Evolutionary conservation across 2,888 invertebrate genomes (phyloP).

Genomic region (Euclidia mi): DNA sequence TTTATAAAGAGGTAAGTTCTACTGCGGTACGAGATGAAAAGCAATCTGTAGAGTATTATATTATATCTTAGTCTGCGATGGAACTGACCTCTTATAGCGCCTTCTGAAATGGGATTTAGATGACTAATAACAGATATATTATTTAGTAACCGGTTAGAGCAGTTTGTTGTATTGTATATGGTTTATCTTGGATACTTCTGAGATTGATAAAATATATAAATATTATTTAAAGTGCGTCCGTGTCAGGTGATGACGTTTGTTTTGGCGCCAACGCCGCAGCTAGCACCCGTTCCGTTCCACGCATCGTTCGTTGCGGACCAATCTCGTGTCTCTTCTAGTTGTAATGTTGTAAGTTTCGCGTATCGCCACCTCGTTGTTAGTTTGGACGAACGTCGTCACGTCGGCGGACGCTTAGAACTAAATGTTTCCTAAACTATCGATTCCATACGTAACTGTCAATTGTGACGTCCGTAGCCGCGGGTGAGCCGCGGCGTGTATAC

Average conservation of each 20-base stretch:
- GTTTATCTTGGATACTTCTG: constrained; percentile 2
- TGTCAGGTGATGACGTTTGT: constrained; percentile 13
- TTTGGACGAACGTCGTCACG: constrained; percentile 30
- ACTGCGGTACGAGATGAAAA: neutral
- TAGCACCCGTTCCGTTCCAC: constrained; percentile 18
- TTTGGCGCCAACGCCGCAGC: constrained; percentile 15
- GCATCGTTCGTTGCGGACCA: constrained; percentile 37
- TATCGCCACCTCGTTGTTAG: constrained; percentile 8
- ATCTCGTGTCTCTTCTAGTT: constrained; percentile 24
- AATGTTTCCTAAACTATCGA: constrained; percentile 18
- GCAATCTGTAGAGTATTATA: neutral
- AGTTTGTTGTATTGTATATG: neutral
- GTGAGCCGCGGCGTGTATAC: constrained; percentile 20
- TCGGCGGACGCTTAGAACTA: constrained; percentile 22
- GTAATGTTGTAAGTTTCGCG: constrained; percentile 12
- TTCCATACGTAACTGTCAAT: constrained; percentile 59
- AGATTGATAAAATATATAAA: constrained; percentile 3
- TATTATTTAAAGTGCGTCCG: constrained; percentile 6
- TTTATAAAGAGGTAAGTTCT: neutral
- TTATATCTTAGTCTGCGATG: neutral
- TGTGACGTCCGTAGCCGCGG: constrained; percentile 46
- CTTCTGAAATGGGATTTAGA: constrained; percentile 4
- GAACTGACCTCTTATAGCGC: neutral
- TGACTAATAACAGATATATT: constrained; percentile 1
- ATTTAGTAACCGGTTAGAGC: neutral